Conservation (phyloP, 2,113 vertebrate species). For the Grallaria varia region DNA sequence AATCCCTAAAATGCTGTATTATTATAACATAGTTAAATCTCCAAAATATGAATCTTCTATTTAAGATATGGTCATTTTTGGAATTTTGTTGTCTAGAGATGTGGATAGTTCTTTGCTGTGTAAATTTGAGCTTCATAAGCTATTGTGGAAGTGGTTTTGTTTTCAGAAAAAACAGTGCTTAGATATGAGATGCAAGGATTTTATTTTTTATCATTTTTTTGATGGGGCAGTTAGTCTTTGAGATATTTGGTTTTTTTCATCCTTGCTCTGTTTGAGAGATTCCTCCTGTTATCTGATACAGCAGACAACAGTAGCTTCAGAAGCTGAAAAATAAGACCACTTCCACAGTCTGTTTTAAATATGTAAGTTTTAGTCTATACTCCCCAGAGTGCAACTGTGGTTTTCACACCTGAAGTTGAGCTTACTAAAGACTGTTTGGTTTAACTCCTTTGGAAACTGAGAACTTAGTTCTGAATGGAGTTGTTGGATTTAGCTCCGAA, state of each 20-base stretch:
- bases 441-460: neutral
- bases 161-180: neutral
- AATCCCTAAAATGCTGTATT: constrained; percentile 58
- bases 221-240: neutral
- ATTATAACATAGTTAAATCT: neutral
- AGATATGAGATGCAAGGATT: neutral
- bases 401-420: neutral
- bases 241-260: neutral
- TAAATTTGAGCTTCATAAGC: neutral
- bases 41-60: neutral
- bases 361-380: neutral
- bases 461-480: neutral
- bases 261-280: neutral
- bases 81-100: neutral
- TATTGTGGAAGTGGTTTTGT: neutral
- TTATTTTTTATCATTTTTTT: neutral
- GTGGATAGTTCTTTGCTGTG: neutral
- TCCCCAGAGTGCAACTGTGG: neutral
- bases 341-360: neutral
- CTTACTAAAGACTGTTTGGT: neutral
- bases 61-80: neutral
- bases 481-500: neutral
- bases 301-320: neutral
- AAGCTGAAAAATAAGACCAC: neutral
- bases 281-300: neutral